Conservation (phyloP, 2,888 invertebrate genomes). For the Tanytarsus gracilentus region DNA sequence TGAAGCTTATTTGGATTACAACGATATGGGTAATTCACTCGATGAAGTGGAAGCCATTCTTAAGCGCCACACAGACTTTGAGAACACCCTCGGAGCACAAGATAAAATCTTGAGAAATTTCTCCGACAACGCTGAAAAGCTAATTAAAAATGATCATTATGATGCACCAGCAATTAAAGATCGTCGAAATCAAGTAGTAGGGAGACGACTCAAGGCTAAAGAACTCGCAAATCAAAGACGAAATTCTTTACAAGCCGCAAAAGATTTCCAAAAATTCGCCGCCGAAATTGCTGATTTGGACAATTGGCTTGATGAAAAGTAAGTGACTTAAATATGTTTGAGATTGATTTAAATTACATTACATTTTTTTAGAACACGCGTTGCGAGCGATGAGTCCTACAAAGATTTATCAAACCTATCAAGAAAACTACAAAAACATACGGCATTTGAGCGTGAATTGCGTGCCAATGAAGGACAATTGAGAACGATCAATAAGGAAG, state of each 20-base stretch:
- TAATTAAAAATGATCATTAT: slow-evolving; percentile 71
- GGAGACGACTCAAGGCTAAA: slow-evolving; percentile 64
- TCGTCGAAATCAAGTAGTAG: slow-evolving; percentile 64
- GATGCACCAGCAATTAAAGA: slow-evolving; percentile 62
- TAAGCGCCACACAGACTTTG: slow-evolving; percentile 89
- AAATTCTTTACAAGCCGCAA: slow-evolving; percentile 68
- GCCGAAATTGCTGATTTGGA: slow-evolving; percentile 86
- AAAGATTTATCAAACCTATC: slow-evolving; percentile 82
- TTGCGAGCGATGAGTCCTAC: slow-evolving; percentile 88
- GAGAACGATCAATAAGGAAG: slow-evolving; percentile 71
- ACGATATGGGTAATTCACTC: slow-evolving; percentile 74
- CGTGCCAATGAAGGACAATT: slow-evolving; percentile 90
- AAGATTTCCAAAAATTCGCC: slow-evolving; percentile 85
- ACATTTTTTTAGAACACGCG: slow-evolving; percentile 48
- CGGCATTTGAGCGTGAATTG: slow-evolving; percentile 91
- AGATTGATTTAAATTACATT: neutral
- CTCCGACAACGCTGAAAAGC: slow-evolving; percentile 69
- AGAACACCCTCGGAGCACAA: slow-evolving; percentile 84
- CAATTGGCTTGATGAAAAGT: slow-evolving; percentile 84
- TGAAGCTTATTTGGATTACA: slow-evolving; percentile 84
- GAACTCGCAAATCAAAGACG: slow-evolving; percentile 64
- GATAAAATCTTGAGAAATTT: slow-evolving; percentile 82
- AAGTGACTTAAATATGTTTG: neutral
- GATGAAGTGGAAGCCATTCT: slow-evolving; percentile 87
- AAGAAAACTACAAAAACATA: slow-evolving; percentile 88